Conservation (phyloP, 2,888 invertebrate species). For the Leptothorax acervorum region DNA sequence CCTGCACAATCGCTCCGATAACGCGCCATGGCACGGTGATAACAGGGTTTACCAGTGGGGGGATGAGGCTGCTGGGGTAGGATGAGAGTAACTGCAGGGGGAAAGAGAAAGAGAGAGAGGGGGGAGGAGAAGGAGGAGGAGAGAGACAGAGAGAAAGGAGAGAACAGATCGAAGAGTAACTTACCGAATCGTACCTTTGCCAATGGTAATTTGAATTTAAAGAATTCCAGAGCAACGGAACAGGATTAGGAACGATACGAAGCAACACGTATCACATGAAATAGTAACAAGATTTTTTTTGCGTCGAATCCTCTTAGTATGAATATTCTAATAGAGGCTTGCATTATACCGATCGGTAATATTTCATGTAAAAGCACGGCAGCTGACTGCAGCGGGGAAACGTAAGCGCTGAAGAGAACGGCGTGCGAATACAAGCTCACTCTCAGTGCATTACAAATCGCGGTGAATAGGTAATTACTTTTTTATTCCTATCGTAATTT, state of each 20-base stretch:
- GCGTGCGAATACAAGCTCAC: conserved; percentile 12
- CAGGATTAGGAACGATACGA: conserved; percentile 39
- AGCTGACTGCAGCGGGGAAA: background rate
- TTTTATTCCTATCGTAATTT: conserved; percentile 13
- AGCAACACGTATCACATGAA: conserved; percentile 36
- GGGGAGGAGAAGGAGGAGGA: background rate
- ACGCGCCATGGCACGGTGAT: conserved; percentile 74
- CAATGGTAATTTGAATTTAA: conserved; percentile 51
- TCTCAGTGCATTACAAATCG: conserved; percentile 41
- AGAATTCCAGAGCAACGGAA: conserved; percentile 36
- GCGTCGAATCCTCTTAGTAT: conserved; percentile 39
- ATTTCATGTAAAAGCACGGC: conserved; percentile 45
- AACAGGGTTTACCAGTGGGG: conserved; percentile 75
- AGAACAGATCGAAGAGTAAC: conserved; percentile 39
- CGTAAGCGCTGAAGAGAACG: background rate
- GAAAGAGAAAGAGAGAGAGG: background rate
- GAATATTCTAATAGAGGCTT: conserved; percentile 46
- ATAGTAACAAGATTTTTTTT: conserved; percentile 31
- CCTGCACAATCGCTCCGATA: conserved; percentile 56
- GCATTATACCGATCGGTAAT: conserved; percentile 47
- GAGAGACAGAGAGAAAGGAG: conserved; percentile 5
- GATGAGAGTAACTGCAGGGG: conserved; percentile 52
- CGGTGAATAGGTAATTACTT: conserved; percentile 27
- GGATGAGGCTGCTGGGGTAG: conserved; percentile 54
- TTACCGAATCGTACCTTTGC: conserved; percentile 49